Evolutionary conservation across 2,888 invertebrate species (phyloP).

Genomic region (Nudaria mundana): DNA sequence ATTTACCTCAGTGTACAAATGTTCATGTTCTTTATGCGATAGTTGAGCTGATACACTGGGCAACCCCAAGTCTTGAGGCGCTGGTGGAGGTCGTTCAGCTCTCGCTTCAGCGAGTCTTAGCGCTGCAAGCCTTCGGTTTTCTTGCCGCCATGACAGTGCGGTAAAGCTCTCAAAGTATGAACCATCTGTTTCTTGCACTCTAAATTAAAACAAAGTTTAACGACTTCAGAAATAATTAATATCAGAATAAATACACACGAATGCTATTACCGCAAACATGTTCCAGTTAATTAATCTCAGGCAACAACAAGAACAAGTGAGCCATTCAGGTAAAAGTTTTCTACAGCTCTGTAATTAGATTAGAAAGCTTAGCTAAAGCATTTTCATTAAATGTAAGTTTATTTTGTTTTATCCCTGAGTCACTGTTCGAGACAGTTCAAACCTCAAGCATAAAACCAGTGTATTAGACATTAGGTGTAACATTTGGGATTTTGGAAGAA

Average conservation of each 20-base stretch:
- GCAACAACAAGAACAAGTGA: not conserved
- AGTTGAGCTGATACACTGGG: conserved; percentile 89
- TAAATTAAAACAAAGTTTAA: conserved; percentile 44
- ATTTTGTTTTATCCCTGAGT: not conserved
- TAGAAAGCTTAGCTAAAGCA: conserved; percentile 9
- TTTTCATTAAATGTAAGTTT: conserved; percentile 11
- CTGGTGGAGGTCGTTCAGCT: conserved; percentile 85
- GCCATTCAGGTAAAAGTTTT: not conserved
- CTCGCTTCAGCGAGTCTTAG: conserved; percentile 88
- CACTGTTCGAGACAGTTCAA: not conserved
- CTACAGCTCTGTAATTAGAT: conserved; percentile 19
- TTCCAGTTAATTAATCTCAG: not conserved
- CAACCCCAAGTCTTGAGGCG: conserved; percentile 84
- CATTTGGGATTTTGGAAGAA: too few species aligned
- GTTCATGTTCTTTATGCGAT: conserved; percentile 74
- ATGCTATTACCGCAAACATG: not conserved
- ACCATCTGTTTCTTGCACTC: conserved; percentile 96
- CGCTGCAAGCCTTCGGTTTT: conserved; percentile 91
- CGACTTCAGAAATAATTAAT: not conserved
- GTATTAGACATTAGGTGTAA: too few species aligned
- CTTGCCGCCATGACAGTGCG: conserved; percentile 94
- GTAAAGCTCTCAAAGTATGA: conserved; percentile 97
- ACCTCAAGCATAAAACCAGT: not conserved
- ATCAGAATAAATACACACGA: not conserved
- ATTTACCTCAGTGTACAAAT: conserved; percentile 74